Evolutionary conservation across 1,140 invertebrate species (phyloP), one percentile per base, ranked within the genome.

Genomic region (Drosophila eugracilis): DNA sequence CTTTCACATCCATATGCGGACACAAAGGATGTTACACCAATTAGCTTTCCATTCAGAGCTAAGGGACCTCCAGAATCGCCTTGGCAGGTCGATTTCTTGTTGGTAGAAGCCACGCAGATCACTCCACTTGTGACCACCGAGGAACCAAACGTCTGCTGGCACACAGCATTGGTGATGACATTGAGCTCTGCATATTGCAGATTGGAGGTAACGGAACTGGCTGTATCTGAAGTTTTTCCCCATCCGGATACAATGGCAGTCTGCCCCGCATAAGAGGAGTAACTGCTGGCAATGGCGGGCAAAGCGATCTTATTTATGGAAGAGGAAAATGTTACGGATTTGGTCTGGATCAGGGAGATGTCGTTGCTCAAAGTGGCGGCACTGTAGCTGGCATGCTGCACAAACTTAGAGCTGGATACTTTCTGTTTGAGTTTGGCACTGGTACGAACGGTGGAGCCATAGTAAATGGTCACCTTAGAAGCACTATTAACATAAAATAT

Each of bases 11-110:
- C 67, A 0, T 14, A 21, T 1, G 7, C 9, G 1, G 74, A 6
- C 17, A 62, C 89, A 57, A 92, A 93, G 0, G 91, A 92, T 14
- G 78, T 90, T 14, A 93, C 74, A 15, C 92, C 92, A 44, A 92
- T 53, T n/a, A 59, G 39, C 0, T 41, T 74, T n/a, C 30, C 42
- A 28, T 54, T 42, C 2, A 74, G 3, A 15, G 73, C 58, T 44
- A 75, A 26, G 0, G 75, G 44, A n/a, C 66, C 66, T 4, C 75
- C 71, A 2, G 54, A 71, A 22, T 78, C 71, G 4, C 44, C 63
- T 2, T 36, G 39, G 36, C 66, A 78, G 15, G 47, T 54, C 9
- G 66, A 62, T 9, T 7, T 34, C 24, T 41, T 44, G 19, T 66
- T 59, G 41, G 63, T 37, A 6, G 62, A 55, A 9, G 39, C 57